These are phyloP conservation scores for Myotis davidii DNA, from an alignment of 2,113 vertebrate species.

Conservation along the genomic window DNA sequence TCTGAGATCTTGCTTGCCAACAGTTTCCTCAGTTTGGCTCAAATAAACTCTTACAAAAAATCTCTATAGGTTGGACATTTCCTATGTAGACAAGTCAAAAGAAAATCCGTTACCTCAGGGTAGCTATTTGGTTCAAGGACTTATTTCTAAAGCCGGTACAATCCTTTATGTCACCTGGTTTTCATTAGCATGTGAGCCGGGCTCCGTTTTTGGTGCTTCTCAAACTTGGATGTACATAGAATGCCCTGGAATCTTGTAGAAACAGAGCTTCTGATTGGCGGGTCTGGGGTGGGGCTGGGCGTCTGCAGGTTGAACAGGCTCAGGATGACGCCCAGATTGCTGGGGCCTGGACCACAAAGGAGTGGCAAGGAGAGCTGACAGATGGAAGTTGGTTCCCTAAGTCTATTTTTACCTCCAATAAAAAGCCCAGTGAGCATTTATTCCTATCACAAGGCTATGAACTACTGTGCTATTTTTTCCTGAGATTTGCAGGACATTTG, in stretches of 20 bases:
- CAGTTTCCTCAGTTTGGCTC: not conserved
- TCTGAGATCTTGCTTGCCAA: not conserved
- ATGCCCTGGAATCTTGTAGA: not conserved
- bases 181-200: not conserved
- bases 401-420: not conserved
- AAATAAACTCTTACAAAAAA: not conserved
- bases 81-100: not conserved
- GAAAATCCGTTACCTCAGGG: not conserved
- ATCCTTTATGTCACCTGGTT: not conserved
- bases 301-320: not conserved
- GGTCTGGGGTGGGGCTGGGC: not conserved
- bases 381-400: not conserved
- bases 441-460: not conserved
- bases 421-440: conserved; percentile 6
- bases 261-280: not conserved
- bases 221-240: not conserved
- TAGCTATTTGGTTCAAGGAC: not conserved
- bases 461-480: not conserved
- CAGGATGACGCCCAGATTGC: not conserved
- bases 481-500: not conserved
- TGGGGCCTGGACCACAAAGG: not conserved
- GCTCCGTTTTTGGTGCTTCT: not conserved
- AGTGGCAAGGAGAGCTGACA: not conserved
- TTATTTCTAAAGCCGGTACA: not conserved
- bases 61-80: not conserved